phyloP scores from a whole-genome alignment of 2,797 vertebrate species.

The Lagorchestes hirsutus region DNA sequence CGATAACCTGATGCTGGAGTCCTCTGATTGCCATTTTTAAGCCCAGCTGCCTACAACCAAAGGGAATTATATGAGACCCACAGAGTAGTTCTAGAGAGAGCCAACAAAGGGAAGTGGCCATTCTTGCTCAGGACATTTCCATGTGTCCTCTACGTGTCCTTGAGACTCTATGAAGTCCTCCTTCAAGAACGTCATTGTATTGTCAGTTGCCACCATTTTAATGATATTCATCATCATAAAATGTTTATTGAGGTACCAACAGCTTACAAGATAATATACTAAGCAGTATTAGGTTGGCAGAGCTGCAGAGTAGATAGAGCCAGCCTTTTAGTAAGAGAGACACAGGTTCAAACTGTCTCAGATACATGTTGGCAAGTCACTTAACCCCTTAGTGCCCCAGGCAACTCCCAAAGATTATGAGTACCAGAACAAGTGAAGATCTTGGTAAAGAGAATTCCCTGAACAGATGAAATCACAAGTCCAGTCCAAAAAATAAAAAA shows the following conservation, averaged over 20 bases:
- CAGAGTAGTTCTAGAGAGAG: conserved; percentile 30
- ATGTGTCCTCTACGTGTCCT: not conserved
- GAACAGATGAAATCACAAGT: not conserved
- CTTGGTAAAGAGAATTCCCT: not conserved
- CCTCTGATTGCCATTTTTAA: conserved; percentile 31
- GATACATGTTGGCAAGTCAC: not conserved
- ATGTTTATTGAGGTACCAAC: not conserved
- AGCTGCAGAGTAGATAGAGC: not conserved
- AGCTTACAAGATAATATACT: not conserved
- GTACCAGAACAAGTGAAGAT: not conserved
- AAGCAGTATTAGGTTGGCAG: not conserved
- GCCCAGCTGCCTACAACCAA: conserved; percentile 53
- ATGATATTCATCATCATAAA: not conserved
- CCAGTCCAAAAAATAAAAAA: not conserved
- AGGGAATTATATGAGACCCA: conserved; percentile 51
- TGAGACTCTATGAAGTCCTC: conserved; percentile 13
- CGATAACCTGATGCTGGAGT: conserved; percentile 42
- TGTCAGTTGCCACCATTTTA: not conserved
- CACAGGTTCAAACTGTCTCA: not conserved
- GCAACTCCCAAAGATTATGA: not conserved
- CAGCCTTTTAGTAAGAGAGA: not conserved
- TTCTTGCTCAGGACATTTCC: not conserved
- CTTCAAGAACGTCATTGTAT: not conserved
- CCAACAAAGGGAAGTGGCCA: conserved; percentile 20
- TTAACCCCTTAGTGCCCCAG: not conserved